Conservation (phyloP, 2,797 vertebrate species). For the Lithobates pipiens region DNA sequence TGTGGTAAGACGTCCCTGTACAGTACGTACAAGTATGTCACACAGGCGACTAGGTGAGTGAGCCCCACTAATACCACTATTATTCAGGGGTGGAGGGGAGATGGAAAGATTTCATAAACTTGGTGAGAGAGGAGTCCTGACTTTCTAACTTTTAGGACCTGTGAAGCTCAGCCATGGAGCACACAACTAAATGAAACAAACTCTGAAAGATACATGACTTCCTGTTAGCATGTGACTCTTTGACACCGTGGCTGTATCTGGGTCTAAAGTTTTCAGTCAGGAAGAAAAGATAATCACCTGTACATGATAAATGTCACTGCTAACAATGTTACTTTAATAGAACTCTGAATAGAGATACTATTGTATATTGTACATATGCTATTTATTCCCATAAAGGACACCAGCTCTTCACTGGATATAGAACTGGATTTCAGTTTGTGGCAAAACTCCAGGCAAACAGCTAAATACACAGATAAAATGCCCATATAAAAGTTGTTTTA, state of each 20-base stretch:
- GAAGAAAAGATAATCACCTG: no score
- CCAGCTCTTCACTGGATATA: no score
- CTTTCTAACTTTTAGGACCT: background rate
- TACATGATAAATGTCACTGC: no score
- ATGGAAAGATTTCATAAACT: background rate
- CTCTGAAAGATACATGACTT: background rate
- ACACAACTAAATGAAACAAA: background rate
- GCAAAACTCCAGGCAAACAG: no score
- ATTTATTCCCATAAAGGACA: no score
- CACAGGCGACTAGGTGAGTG: background rate
- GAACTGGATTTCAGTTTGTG: no score
- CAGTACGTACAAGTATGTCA: conserved; percentile 1
- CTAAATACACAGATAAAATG: no score
- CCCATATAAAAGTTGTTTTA: no score
- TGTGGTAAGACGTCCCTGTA: background rate
- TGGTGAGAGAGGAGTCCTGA: background rate
- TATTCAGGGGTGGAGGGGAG: background rate
- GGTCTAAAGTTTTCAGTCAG: background rate
- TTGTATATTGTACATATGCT: no score
- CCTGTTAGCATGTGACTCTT: background rate
- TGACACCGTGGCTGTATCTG: background rate
- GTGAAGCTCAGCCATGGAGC: background rate
- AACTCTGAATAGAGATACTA: no score
- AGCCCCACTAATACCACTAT: background rate
- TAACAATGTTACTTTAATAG: no score